Base-by-base conservation (phyloP, 2,888 invertebrate species). In the Nematopogon swammerdamellus region DNA sequence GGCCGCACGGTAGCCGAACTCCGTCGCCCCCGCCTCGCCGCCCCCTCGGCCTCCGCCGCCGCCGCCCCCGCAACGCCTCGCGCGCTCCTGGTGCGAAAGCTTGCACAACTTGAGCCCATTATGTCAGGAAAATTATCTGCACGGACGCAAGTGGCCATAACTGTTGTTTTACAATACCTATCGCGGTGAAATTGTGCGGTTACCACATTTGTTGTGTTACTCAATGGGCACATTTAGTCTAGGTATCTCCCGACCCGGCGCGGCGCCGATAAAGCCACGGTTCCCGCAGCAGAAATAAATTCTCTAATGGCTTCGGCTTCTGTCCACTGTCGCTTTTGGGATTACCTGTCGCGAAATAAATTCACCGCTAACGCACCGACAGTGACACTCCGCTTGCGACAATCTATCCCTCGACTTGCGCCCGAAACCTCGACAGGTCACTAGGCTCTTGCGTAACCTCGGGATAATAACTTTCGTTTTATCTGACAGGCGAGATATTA, bases 71-170 rank as follows among this genome's bases (percentile, higher is more conserved):
- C 25, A 6, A 6, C 25, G 25, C 25, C 4, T 8, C 25, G 8
- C 25, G 25, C 25, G 4, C 25, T 25, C 36, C 11, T 44, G 44
- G 49, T 44, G 49, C 44, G 49, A 49, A 49, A 49, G 44, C 29
- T 49, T 49, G 45, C 44, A 44, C 44, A 49, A 49, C 45, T 42
- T 44, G 45, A 6, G 14, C 36, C 36, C 49, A 49, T 44, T 49
- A 44, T 29, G 19, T 44, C 45, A 44, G 30, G 42, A 44, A 44
- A 49, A 45, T 49, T 49, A 44, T 25, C 45, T 18, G 45, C 19
- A 44, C 18, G 16, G 29, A 45, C 49, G 48, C 48, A 48, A 48
- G 42, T 16, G 43, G 17, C 44, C 19, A 20, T 42, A 43, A 43
- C 48, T 42, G n/a, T n/a, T n/a, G 43, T 48, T 48, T 36, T 36